Base-by-base conservation (phyloP, 2,113 vertebrate species). In the Corynorhinus townsendii region DNA sequence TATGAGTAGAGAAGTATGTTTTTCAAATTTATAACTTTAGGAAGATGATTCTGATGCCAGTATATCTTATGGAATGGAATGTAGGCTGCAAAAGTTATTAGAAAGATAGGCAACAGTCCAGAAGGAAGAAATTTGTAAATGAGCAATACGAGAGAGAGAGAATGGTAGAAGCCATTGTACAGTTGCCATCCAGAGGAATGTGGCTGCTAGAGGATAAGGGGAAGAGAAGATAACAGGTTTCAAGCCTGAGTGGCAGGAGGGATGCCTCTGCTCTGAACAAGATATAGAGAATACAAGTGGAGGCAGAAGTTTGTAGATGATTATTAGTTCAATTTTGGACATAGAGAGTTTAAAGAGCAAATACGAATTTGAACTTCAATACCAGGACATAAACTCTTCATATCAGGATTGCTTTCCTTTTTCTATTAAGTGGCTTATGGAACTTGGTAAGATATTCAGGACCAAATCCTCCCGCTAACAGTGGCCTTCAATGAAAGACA, bases 361-460 rank as follows among this genome's bases (percentile, higher is more conserved):
- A 83, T 89, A 71, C 43, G 89, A 92, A 77, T 92, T 92, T 92
- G n/a, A 86, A 68, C 82, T 92, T 92, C 54, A 93, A 71, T 76
- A 93, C 73, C 49, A 85, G 24, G 24, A 33, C 59, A 92, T 92
- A 33, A 92, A 90, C 10, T 47, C 28, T 79, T 89, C 52, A 26
- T 62, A 83, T 86, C n/a, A 93, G 76, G 73, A 76, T 79, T 4
- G 0, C 0, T 1, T 97, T 90, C 52, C 43, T 95, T 90, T 96
- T 95, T 94, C 81, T 71, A 47, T 95, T 93, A 92, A 97, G 80
- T 88, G 81, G 94, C 92, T 89, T 66, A 11, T 28, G 54, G 91
- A 93, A n/a, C 49, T 92, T 64, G 89, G 54, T 84, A 97, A 94
- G 86, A 95, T 69, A 90, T 47, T 77, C 45, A 95, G 77, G 28